phyloP scores from a whole-genome alignment of 2,797 vertebrate species.

The Hypotaenidia philippensis region DNA sequence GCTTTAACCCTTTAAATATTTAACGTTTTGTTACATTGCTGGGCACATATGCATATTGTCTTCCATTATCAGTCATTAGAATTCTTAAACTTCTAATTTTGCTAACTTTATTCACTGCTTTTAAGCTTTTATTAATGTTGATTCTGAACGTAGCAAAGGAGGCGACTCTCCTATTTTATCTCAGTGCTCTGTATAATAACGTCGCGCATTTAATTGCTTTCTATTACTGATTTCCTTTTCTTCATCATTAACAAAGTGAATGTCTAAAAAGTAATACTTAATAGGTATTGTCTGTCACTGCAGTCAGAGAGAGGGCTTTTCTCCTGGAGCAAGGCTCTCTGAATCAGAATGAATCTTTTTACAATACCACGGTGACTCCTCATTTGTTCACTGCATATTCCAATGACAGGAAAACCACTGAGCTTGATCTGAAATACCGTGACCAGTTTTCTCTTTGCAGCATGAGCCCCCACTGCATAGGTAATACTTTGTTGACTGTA shows the following conservation, averaged over 20 bases:
- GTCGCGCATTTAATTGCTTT: neutral
- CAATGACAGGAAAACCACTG: neutral
- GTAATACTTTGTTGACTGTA: neutral
- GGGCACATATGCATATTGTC: neutral
- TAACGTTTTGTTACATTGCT: constrained; percentile 31
- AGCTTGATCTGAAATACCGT: neutral
- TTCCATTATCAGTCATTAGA: neutral
- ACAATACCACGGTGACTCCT: neutral
- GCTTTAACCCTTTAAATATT: constrained; percentile 63
- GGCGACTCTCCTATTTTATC: neutral
- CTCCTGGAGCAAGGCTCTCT: neutral
- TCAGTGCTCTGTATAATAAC: neutral
- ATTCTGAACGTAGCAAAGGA: neutral
- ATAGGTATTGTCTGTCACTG: constrained; percentile 2
- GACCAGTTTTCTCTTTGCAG: neutral
- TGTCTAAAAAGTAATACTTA: neutral
- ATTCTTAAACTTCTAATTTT: constrained; percentile 10
- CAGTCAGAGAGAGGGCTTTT: neutral
- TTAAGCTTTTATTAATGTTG: neutral
- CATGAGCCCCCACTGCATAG: neutral
- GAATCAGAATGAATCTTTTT: neutral
- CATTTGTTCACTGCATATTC: neutral
- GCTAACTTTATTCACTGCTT: neutral
- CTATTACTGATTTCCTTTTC: neutral
- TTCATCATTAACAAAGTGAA: neutral